Evolutionary conservation across 1,140 invertebrate species (phyloP).

Genomic region (Drosophila mauritiana): DNA sequence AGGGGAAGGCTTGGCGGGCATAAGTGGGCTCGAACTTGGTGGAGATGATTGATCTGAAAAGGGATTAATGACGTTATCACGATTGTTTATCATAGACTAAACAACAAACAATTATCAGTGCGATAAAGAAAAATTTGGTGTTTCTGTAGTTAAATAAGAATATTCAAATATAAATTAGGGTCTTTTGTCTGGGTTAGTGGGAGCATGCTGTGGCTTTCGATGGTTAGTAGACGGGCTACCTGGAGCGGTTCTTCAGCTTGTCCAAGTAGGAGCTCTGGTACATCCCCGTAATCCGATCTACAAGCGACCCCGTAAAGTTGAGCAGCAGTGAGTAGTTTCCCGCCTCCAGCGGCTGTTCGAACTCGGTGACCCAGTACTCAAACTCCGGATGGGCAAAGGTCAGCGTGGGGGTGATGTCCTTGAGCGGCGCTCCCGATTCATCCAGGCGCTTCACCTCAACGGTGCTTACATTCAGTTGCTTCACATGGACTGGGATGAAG

Average conservation of each 20-base stretch:
- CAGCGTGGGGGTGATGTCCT: constrained; percentile 65
- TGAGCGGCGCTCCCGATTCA: constrained; percentile 53
- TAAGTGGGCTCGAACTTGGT: constrained; percentile 98
- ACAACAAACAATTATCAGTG: not conserved
- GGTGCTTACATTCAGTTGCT: constrained; percentile 82
- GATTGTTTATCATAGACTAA: not conserved
- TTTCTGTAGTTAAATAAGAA: not conserved
- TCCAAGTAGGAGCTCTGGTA: constrained; percentile 91
- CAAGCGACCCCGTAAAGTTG: constrained; percentile 89
- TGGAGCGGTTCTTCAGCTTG: constrained; percentile 86
- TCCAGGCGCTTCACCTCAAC: constrained; percentile 59
- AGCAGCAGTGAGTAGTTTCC: constrained; percentile 88
- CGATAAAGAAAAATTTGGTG: too few relatives aligned
- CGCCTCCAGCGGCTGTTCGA: constrained; percentile 85
- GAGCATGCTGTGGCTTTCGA: constrained; percentile 8
- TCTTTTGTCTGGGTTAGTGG: constrained; percentile 12
- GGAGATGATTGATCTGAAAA: constrained; percentile 91
- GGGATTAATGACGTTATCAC: not conserved
- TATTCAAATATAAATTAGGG: not conserved
- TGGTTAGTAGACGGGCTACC: constrained; percentile 85
- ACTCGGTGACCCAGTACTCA: constrained; percentile 89
- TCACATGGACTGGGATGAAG: constrained; percentile 89
- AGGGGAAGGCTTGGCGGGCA: constrained; percentile 96
- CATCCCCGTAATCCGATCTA: constrained; percentile 90
- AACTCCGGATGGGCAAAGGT: constrained; percentile 86